These are phyloP conservation scores for Cydia pomonella DNA, from an alignment of 1,140 invertebrate genomes.

Conservation along the genomic window DNA sequence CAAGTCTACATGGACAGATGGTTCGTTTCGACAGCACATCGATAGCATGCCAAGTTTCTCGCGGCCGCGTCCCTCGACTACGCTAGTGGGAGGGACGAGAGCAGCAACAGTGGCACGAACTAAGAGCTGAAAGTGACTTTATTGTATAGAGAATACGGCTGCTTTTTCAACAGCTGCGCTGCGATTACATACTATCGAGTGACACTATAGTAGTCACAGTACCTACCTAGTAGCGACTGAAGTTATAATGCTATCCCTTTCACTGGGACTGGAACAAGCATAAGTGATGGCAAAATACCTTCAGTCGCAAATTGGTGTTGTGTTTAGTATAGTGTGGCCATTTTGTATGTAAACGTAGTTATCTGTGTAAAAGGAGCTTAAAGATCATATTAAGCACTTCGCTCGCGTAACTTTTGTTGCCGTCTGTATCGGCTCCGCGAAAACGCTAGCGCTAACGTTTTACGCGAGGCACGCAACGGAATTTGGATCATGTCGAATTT, in stretches of 20 bases:
- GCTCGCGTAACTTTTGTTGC: background rate
- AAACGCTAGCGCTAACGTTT: constrained; percentile 18
- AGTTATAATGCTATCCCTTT: too few species aligned
- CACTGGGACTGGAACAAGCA: too few species aligned
- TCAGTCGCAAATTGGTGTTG: too few species aligned
- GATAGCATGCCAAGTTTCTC: constrained; percentile 16
- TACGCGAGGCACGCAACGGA: background rate
- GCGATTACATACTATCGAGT: background rate
- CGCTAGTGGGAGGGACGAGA: constrained; percentile 2
- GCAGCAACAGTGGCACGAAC: background rate
- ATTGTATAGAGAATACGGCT: background rate
- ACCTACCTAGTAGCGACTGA: too few species aligned
- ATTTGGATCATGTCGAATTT: background rate
- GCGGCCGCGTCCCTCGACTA: constrained; percentile 6
- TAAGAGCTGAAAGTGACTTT: background rate
- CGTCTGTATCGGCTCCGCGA: background rate
- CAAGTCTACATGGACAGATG: background rate
- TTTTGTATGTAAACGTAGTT: background rate
- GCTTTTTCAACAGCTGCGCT: background rate
- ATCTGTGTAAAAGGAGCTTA: background rate
- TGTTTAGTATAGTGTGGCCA: too few species aligned
- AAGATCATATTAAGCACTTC: background rate
- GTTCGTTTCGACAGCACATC: constrained; percentile 4
- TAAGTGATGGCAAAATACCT: too few species aligned
- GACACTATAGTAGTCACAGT: background rate